Conservation (phyloP, 53 echinoderm and acorn worm species). For the Mesocentrotus franciscanus region DNA sequence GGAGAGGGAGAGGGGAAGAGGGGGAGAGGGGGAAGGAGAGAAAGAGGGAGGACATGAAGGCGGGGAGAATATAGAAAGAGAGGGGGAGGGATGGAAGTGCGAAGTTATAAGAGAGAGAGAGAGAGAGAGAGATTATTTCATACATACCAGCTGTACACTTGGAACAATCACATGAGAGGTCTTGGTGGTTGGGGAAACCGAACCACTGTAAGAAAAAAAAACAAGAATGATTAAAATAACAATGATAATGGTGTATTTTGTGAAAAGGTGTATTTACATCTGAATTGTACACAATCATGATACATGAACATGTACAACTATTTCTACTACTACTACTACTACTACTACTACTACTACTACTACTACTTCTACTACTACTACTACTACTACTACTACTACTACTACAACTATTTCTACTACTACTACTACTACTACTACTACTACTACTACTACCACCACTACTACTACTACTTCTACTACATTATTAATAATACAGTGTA, state of each 20-base stretch:
- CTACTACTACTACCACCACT: no score
- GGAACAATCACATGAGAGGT: background rate
- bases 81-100: background rate
- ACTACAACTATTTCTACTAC: no score
- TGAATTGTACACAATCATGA: no score
- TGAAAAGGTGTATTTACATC: background rate
- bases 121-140: background rate
- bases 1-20: background rate
- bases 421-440: no score
- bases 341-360: no score
- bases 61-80: background rate
- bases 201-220: conserved; percentile 15
- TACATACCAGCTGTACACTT: conserved; percentile 49
- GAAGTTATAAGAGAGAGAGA: background rate
- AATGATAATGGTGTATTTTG: background rate
- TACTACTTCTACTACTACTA: no score
- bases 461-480: no score
- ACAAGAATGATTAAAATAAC: no score
- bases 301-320: no score
- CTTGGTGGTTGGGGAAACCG: conserved; percentile 13
- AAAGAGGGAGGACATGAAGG: background rate
- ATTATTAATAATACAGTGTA: no score
- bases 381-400: no score
- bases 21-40: background rate
- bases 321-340: no score